Percentiles rank a stretch among this genome's conserved stretches.
These are phyloP conservation scores for Abramis brama DNA, from an alignment of 2,113 vertebrate species.

Conservation along the genomic window DNA sequence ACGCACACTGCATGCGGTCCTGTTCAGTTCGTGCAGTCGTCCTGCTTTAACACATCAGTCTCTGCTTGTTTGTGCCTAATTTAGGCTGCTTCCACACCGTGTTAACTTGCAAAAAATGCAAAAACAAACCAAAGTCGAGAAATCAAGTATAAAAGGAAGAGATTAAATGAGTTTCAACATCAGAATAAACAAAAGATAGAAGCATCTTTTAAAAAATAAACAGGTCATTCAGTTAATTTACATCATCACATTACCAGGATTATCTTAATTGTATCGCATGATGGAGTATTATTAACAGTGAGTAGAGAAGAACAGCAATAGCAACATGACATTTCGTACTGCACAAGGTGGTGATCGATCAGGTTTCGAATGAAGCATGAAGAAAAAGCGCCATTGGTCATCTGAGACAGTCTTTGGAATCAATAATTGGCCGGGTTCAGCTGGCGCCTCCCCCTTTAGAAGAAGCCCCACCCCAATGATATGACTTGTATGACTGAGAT, in stretches of 20 bases:
- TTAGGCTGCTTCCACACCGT: slow-evolving; percentile 70
- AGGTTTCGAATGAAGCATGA: slow-evolving; percentile 64
- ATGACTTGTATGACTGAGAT: slow-evolving; percentile 41
- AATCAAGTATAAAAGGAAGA: slow-evolving; percentile 68
- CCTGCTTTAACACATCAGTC: slow-evolving; percentile 30
- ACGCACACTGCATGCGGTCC: slow-evolving; percentile 45
- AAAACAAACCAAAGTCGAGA: slow-evolving; percentile 62
- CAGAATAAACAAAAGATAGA: slow-evolving; percentile 67
- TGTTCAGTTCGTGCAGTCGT: slow-evolving; percentile 59
- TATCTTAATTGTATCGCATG: slow-evolving; percentile 61
- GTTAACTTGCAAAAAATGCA: slow-evolving; percentile 62
- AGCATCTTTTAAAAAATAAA: slow-evolving; percentile 72
- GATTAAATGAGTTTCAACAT: slow-evolving; percentile 56
- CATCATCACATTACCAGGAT: slow-evolving; percentile 65
- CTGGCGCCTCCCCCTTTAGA: slow-evolving; percentile 10
- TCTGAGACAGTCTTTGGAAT: slow-evolving; percentile 75
- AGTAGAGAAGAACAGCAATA: slow-evolving; percentile 64
- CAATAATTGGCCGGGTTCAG: slow-evolving; percentile 59
- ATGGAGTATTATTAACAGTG: slow-evolving; percentile 69
- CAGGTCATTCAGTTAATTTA: slow-evolving; percentile 71
- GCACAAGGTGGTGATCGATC: slow-evolving; percentile 65
- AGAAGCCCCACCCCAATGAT: slow-evolving; percentile 42
- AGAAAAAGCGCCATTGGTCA: slow-evolving; percentile 63
- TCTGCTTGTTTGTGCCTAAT: slow-evolving; percentile 67
- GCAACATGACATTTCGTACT: slow-evolving; percentile 74